Percentiles rank a stretch among this genome's conserved stretches.
phyloP scores from a whole-genome alignment of 2,113 vertebrate species.

The Neoarius graeffei region DNA sequence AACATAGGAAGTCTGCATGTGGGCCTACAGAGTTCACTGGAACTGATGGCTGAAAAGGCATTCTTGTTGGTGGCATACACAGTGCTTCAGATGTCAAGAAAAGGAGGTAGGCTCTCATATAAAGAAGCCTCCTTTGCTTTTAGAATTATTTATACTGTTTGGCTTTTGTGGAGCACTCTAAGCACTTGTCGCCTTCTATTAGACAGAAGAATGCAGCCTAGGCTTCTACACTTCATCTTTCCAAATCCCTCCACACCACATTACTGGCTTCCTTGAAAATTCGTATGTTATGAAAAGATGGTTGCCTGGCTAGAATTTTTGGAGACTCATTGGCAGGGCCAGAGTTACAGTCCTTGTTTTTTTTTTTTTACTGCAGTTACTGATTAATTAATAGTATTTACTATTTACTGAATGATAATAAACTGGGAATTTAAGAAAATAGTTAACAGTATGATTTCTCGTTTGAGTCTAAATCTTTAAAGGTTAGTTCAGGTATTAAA shows the following conservation, averaged over 20 bases:
- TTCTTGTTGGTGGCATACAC: slow-evolving; percentile 35
- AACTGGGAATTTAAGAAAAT: neutral
- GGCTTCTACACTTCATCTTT: slow-evolving; percentile 49
- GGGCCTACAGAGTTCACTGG: slow-evolving; percentile 8
- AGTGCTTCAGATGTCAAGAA: slow-evolving; percentile 43
- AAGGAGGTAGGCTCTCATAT: slow-evolving; percentile 65
- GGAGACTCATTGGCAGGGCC: neutral
- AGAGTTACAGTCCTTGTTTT: neutral
- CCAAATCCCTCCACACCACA: slow-evolving; percentile 49
- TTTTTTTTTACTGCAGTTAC: neutral
- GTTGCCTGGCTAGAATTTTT: neutral
- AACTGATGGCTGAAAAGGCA: slow-evolving; percentile 16
- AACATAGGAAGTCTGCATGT: neutral
- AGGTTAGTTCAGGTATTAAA: neutral
- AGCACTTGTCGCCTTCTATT: slow-evolving; percentile 79
- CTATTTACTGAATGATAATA: neutral
- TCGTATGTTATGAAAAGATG: neutral
- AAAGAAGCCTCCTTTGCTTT: slow-evolving; percentile 76
- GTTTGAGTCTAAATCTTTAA: neutral
- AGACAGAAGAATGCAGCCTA: slow-evolving; percentile 66
- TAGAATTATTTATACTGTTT: slow-evolving; percentile 80
- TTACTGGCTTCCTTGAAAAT: neutral
- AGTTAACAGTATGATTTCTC: neutral
- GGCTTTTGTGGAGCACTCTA: slow-evolving; percentile 75
- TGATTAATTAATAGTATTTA: neutral